Evolutionary conservation across 2,113 vertebrate species (phyloP), one percentile per base, ranked within the genome.

Genomic region (Labeo rohita): DNA sequence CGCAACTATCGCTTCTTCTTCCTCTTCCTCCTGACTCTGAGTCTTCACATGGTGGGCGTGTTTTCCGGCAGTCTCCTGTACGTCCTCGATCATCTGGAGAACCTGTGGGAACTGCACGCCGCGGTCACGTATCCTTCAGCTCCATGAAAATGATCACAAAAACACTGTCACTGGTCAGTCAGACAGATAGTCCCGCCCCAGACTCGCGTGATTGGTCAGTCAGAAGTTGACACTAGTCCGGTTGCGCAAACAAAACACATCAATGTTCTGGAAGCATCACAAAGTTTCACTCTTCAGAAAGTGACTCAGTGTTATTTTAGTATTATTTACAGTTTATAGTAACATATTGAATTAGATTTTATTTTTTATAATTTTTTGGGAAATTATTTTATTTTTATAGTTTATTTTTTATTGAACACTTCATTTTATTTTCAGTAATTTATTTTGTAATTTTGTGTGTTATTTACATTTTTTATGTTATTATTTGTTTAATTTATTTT

Each of bases 1-100:
- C 94, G 98, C 87, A 99, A 99, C 95, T 99, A 99, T 91, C 97
- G 98, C 86, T 98, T 98, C 93, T 99, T 99, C 94, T 98, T 99
- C 92, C 95, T 99, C 88, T 99, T 99, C 91, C 94, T 99, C 92
- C 90, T 98, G 90, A 98, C 98, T 1, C 95, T 99, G 81, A 97
- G 97, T 1, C 90, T 95, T 0, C 98, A 99, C 92, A 99, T 99
- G 96, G 93, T 98, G 45, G 95, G 93, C 2, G 96, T 99, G 12
- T 97, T 99, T 86, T 94, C 94, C 88, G 98, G 97, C 1, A 97
- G 97, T 74, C 96, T 99, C 86, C 94, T 99, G 88, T 98, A 96
- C 1, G 92, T 99, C 8, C 94, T 99, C 86, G 95, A 98, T 91
- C 97, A 99, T n/a, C 92, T 92, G 21, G 96, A 98, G 45, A 94